Evolutionary conservation across 2,113 vertebrate genomes (phyloP), one percentile per base, ranked within the genome.

Genomic region (Trogon surrucura): DNA sequence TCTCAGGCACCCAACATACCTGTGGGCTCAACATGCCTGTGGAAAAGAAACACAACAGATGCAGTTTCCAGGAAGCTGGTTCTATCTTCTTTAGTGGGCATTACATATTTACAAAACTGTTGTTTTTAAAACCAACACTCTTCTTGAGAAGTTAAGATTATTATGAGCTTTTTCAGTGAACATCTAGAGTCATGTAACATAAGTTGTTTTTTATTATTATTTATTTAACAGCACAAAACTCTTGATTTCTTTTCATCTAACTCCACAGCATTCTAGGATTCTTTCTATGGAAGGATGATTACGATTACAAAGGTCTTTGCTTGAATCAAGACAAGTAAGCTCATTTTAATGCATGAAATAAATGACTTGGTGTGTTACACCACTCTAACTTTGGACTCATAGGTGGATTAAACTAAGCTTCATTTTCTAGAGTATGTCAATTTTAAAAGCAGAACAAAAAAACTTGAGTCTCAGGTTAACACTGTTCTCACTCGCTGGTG

Each of bases 1-100:
- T 97, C 93, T 98, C 91, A 82, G 92, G 91, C 69, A 93, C 96
- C 96, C 94, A 93, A 90, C 60, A 34, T 20, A 91, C 88, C 96
- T 96, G 95, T 85, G 88, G 84, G 66, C 91, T 91, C 32, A 98
- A 96, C 79, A 86, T 92, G 94, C 94, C 96, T 95, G 85, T 30
- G 79, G 84, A 94, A 87, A 91, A 96, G 81, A 95, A 96, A 88
- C 91, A 73, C 67, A 62, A 77, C 16, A 34, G 95, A 82, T 95
- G 90, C 87, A 78, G 83, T 89, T 94, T 96, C 97, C 96, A 97
- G 97, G 96, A 96, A 97, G 94, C 95, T 97, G 97, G 94, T 82
- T 97, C 95, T 95, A 91, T 64, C 96, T 70, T 94, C 91, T 74
- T 89, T 54, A 91, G 96, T 97, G 96, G 96, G 88, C 94, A 94